phyloP scores from a whole-genome alignment of 2,888 invertebrate genomes.

The Netelia inedita region DNA sequence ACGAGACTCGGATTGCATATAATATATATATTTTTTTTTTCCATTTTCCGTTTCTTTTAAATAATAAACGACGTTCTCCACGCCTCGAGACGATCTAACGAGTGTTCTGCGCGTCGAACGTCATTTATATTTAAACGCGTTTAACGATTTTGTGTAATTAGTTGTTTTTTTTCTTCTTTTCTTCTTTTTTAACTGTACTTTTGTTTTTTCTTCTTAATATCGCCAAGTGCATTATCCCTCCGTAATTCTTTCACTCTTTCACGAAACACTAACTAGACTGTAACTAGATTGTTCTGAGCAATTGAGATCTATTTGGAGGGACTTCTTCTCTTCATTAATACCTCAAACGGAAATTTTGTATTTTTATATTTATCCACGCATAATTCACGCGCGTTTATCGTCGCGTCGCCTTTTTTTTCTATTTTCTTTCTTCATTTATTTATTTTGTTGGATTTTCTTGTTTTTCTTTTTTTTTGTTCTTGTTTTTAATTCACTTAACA shows the following conservation, averaged over 20 bases:
- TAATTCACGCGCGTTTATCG: conserved; percentile 31
- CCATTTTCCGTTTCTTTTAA: conserved; percentile 1
- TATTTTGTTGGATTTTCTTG: neutral
- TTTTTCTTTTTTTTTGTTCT: conserved; percentile 16
- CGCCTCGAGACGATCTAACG: conserved; percentile 4
- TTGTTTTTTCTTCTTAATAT: neutral
- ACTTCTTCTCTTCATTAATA: conserved; percentile 69
- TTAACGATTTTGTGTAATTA: neutral
- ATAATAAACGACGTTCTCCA: conserved; percentile 23
- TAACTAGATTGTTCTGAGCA: conserved; percentile 79
- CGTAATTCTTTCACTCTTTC: conserved; percentile 23
- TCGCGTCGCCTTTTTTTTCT: conserved; percentile 38
- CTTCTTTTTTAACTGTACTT: conserved; percentile 5
- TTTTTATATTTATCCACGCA: conserved; percentile 51
- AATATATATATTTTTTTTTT: neutral
- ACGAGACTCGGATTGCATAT: conserved; percentile 24
- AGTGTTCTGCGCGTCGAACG: neutral
- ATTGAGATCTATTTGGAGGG: conserved; percentile 82
- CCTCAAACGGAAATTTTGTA: conserved; percentile 47
- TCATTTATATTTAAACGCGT: conserved; percentile 15
- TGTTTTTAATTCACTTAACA: conserved; percentile 54
- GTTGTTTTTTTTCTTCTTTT: conserved; percentile 6
- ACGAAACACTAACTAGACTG: conserved; percentile 59
- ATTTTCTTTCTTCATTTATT: neutral
- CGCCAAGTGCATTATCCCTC: conserved; percentile 12